phyloP scores from a whole-genome alignment of 2,797 vertebrate species.

The Scolopax bukidnonensis region DNA sequence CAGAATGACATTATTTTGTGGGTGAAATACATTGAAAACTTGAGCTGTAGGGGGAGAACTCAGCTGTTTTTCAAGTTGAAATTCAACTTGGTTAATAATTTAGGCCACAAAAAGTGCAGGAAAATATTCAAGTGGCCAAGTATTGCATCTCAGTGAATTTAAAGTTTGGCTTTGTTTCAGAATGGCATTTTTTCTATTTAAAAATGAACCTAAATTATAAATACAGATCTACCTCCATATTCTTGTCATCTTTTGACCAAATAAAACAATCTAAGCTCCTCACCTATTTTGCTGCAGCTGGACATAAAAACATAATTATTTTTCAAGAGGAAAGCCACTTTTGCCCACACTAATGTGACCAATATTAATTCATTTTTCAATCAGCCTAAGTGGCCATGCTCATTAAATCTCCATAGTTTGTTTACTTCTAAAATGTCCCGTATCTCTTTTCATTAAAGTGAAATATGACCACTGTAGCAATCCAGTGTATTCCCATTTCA shows the following conservation, averaged over 20 bases:
- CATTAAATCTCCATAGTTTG: conserved; percentile 27
- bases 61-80: neutral
- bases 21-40: neutral
- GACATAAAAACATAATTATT: conserved; percentile 13
- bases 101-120: neutral
- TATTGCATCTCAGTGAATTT: neutral
- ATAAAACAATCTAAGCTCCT: neutral
- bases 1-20: neutral
- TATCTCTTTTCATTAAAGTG: conserved; percentile 9
- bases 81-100: neutral
- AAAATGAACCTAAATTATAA: neutral
- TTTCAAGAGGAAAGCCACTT: conserved; percentile 48
- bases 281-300: neutral
- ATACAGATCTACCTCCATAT: neutral
- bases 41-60: neutral
- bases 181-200: neutral
- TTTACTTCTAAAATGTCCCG: neutral
- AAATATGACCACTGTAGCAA: neutral
- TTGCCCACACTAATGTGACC: neutral
- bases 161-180: neutral
- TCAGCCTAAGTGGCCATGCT: conserved; percentile 36
- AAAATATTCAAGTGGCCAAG: neutral
- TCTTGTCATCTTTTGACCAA: neutral
- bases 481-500: neutral
- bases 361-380: conserved; percentile 50